Percentiles rank a stretch among this genome's conserved stretches.
These are phyloP conservation scores for Enteromius argenteus DNA, from an alignment of 2,797 vertebrate genomes.

Conservation along the genomic window DNA sequence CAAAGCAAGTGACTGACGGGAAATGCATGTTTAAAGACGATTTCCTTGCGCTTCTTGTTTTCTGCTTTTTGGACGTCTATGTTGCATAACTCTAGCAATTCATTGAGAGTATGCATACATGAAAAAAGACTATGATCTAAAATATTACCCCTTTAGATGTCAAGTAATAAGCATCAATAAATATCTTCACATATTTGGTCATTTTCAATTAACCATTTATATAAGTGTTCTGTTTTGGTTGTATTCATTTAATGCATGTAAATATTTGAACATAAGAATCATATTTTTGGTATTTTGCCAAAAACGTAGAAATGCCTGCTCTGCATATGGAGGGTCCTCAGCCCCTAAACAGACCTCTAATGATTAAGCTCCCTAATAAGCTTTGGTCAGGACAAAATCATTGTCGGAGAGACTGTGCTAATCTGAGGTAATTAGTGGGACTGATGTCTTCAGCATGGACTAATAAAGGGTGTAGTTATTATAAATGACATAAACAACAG, in stretches of 20 bases:
- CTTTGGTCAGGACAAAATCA: conserved; percentile 72
- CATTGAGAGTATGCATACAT: not conserved
- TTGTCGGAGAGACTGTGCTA: conserved; percentile 61
- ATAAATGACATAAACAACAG: not conserved
- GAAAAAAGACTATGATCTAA: not conserved
- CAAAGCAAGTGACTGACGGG: conserved; percentile 77
- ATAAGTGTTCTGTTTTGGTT: not conserved
- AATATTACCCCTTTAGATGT: not conserved
- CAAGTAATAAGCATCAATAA: not conserved
- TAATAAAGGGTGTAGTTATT: conserved; percentile 18
- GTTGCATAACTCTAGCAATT: not conserved
- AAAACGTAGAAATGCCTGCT: conserved; percentile 29
- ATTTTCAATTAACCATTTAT: not conserved
- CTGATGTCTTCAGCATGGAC: conserved; percentile 46
- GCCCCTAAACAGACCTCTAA: conserved; percentile 58
- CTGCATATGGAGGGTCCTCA: conserved; percentile 35
- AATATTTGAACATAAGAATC: not conserved
- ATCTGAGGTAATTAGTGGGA: conserved; percentile 65
- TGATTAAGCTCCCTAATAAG: conserved; percentile 71
- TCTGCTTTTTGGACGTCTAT: conserved; percentile 46
- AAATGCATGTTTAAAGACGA: conserved; percentile 73
- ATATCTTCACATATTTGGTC: not conserved
- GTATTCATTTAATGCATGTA: not conserved
- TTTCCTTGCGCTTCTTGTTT: conserved; percentile 66
- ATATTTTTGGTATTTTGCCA: not conserved